Percentiles rank a stretch among this genome's conserved stretches.
Conservation (phyloP, 1,140 invertebrate genomes). For the Saccostrea cuccullata region DNA sequence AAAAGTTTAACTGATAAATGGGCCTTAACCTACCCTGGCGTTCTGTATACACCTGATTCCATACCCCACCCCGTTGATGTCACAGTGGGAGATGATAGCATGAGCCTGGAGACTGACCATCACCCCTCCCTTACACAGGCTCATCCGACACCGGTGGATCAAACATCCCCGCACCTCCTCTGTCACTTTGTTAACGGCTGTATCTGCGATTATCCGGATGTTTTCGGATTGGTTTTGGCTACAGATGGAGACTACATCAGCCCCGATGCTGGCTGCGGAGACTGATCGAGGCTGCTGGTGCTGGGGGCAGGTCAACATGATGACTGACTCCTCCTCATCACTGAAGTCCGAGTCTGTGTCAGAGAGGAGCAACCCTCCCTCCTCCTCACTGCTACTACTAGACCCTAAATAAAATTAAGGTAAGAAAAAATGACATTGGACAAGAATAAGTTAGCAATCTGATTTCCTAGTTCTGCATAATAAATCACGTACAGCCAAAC, state of each 20-base stretch:
- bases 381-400: slow-evolving; percentile 55
- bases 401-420: background rate
- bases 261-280: slow-evolving; percentile 59
- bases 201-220: slow-evolving; percentile 58
- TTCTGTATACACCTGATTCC: slow-evolving; percentile 72
- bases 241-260: slow-evolving; percentile 68
- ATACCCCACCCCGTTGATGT: slow-evolving; percentile 71
- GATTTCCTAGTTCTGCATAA: no score
- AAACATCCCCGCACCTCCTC: slow-evolving; percentile 67
- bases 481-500: no score
- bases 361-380: slow-evolving; percentile 37
- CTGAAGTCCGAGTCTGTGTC: slow-evolving; percentile 64
- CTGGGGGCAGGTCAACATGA: slow-evolving; percentile 70
- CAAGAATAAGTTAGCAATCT: no score
- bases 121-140: slow-evolving; percentile 69
- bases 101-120: slow-evolving; percentile 72
- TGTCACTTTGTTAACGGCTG: slow-evolving; percentile 58
- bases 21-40: slow-evolving; percentile 63
- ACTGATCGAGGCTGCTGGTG: slow-evolving; percentile 63
- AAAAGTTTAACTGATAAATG: background rate
- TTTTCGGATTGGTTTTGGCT: slow-evolving; percentile 68
- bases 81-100: slow-evolving; percentile 69
- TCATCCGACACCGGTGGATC: slow-evolving; percentile 71
- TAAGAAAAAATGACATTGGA: background rate
- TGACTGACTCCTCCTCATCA: slow-evolving; percentile 70